These are phyloP conservation scores for Cancer borealis DNA, from an alignment of 2,888 invertebrate species.

Conservation along the genomic window DNA sequence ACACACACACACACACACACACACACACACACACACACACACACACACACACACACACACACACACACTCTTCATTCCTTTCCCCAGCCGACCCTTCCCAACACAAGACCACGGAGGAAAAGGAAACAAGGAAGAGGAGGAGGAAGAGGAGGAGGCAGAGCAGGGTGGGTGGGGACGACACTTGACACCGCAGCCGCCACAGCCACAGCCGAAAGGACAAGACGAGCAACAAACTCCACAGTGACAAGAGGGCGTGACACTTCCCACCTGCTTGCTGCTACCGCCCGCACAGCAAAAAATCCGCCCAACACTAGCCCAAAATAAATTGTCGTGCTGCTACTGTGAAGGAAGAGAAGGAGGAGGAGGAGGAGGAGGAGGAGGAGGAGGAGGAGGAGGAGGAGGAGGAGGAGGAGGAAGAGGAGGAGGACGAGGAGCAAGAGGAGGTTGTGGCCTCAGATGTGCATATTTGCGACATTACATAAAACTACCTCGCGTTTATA, in stretches of 20 bases:
- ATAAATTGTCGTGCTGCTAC: neutral
- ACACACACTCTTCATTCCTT: neutral
- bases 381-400: neutral
- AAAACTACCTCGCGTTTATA: neutral
- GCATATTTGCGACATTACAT: neutral
- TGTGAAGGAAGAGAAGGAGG: neutral
- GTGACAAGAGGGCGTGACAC: constrained; percentile 20
- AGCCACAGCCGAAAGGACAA: neutral
- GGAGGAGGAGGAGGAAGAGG: neutral
- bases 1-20: too few species aligned
- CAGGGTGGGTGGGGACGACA: neutral
- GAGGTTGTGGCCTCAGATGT: neutral
- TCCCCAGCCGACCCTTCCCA: neutral
- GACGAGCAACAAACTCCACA: neutral
- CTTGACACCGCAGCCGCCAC: neutral
- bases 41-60: too few species aligned
- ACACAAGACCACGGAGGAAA: neutral
- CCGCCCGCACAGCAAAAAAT: neutral
- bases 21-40: too few species aligned
- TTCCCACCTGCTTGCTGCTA: neutral
- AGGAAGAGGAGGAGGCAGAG: neutral
- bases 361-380: neutral
- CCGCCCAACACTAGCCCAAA: constrained; percentile 2
- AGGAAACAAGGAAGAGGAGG: neutral
- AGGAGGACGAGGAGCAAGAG: neutral